These are phyloP conservation scores for Emys orbicularis DNA, from an alignment of 2,797 vertebrate genomes.

Conservation along the genomic window DNA sequence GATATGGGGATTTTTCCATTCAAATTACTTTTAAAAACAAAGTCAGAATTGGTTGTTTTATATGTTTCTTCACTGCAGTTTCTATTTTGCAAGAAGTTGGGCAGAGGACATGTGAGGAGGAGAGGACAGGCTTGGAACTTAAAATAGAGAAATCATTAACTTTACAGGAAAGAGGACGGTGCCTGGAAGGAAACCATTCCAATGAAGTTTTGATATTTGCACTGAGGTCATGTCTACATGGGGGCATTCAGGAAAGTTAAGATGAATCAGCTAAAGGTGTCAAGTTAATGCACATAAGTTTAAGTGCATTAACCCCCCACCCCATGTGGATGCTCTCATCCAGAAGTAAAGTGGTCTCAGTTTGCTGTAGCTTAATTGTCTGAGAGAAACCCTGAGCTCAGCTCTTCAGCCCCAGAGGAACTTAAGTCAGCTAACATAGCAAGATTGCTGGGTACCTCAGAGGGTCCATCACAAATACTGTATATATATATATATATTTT, in stretches of 20 bases:
- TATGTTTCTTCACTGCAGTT: conserved; percentile 16
- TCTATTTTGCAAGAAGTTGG: conserved; percentile 3
- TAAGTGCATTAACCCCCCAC: neutral
- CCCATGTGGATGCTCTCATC: neutral
- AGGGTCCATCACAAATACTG: neutral
- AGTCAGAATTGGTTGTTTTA: neutral
- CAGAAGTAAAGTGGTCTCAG: neutral
- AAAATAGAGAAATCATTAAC: neutral
- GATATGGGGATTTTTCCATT: neutral
- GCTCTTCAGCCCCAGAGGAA: neutral
- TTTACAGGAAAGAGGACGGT: neutral
- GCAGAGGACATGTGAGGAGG: neutral
- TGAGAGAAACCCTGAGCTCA: neutral
- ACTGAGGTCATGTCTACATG: neutral
- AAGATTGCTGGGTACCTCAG: neutral
- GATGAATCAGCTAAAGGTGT: neutral
- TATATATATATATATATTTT: too few species aligned
- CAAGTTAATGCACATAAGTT: neutral
- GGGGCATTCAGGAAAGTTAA: neutral
- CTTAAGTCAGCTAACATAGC: neutral
- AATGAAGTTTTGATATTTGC: neutral
- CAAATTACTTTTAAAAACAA: conserved; percentile 35
- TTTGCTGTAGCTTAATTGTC: neutral
- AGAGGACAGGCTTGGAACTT: conserved; percentile 1
- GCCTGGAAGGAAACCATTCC: neutral